Evolutionary conservation across 2,888 invertebrate species (phyloP).

Genomic region (Trichogramma evanescens): DNA sequence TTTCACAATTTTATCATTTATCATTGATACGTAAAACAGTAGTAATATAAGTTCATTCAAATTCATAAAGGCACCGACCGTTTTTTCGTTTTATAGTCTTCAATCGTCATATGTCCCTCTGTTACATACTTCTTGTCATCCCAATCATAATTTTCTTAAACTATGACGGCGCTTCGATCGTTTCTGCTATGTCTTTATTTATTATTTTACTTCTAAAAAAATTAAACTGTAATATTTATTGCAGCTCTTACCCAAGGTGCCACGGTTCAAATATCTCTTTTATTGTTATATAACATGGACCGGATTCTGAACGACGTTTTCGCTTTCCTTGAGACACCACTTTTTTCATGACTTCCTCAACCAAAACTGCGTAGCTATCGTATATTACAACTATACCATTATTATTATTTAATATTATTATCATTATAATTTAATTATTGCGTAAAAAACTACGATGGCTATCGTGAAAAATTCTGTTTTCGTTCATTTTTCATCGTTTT

Average conservation of each 20-base stretch:
- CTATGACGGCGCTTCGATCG: conserved; percentile 21
- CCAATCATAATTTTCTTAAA: conserved; percentile 8
- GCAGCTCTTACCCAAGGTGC: no score
- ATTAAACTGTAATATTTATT: conserved; percentile 4
- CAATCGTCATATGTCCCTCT: conserved; percentile 11
- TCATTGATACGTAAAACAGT: no score
- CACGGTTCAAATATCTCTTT: neutral
- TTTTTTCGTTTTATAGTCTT: conserved; percentile 31
- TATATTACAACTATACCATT: neutral
- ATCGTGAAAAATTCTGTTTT: conserved; percentile 1
- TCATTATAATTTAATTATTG: conserved; percentile 1
- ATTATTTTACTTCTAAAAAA: conserved; percentile 1
- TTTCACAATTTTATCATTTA: no score
- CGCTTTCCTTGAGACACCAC: neutral
- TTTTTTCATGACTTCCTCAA: conserved; percentile 1
- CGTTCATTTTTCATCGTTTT: no score
- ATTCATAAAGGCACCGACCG: conserved; percentile 27
- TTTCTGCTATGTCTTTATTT: conserved; percentile 24
- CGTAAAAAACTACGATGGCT: conserved; percentile 20
- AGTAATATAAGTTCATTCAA: neutral
- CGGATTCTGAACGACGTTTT: conserved; percentile 10
- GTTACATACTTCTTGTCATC: neutral
- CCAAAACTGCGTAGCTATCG: conserved; percentile 15
- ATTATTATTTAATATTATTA: neutral
- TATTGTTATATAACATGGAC: conserved; percentile 11